phyloP scores from a whole-genome alignment of 2,113 vertebrate genomes.

The Gorsachius goisagi region DNA sequence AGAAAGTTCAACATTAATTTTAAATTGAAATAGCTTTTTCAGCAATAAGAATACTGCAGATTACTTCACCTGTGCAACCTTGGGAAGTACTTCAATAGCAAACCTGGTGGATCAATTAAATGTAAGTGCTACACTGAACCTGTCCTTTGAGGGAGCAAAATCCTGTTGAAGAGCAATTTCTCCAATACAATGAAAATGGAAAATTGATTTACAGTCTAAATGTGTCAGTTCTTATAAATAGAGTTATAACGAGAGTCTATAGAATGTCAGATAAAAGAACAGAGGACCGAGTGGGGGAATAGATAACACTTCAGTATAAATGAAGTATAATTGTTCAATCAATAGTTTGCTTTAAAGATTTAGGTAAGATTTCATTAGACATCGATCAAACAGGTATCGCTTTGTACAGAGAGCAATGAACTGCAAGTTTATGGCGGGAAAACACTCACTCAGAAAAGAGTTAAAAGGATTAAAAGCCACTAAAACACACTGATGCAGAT shows the following conservation, averaged over 20 bases:
- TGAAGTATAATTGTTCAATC: conserved; percentile 46
- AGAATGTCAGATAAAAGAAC: conserved; percentile 30
- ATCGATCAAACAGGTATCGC: neutral
- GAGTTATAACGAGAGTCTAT: neutral
- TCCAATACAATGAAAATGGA: conserved; percentile 46
- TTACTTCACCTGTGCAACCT: neutral
- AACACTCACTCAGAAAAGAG: neutral
- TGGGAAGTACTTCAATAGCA: neutral
- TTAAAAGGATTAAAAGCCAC: neutral
- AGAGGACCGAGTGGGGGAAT: neutral
- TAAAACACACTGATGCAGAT: neutral
- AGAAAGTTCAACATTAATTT: conserved; percentile 13
- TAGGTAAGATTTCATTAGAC: conserved; percentile 38
- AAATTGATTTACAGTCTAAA: conserved; percentile 52
- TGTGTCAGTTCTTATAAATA: conserved; percentile 19
- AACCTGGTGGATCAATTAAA: neutral
- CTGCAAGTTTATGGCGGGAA: neutral
- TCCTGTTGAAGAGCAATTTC: conserved; percentile 13
- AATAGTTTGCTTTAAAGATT: conserved; percentile 50
- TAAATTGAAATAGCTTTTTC: neutral
- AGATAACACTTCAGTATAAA: conserved; percentile 29
- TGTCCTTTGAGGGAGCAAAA: conserved; percentile 1
- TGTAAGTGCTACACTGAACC: neutral
- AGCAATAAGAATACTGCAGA: neutral
- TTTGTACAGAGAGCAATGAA: neutral